A percentile compares a stretch with the other conserved stretches of the same genome.
Evolutionary conservation across 1,140 invertebrate genomes (phyloP).

Genomic region (Bombus haemorrhoidalis): DNA sequence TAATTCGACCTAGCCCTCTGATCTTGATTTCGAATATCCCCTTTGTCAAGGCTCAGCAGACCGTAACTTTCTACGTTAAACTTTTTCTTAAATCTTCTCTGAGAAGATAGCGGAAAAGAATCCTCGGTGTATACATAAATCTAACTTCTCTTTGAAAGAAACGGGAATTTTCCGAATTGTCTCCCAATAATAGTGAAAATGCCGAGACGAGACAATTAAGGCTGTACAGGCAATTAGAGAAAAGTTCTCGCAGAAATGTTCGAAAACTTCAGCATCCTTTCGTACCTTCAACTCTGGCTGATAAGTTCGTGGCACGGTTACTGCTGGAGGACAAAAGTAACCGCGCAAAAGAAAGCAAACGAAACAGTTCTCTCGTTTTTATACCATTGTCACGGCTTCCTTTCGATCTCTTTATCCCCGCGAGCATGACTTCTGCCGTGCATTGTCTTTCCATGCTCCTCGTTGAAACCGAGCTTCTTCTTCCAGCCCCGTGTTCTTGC

Average conservation of each 20-base stretch:
- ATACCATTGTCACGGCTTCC: constrained; percentile 23
- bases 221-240: neutral
- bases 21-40: constrained; percentile 19
- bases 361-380: constrained; percentile 28
- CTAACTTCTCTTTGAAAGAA: neutral
- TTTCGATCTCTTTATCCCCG: constrained; percentile 40
- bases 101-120: too few relatives aligned
- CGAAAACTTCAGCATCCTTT: neutral
- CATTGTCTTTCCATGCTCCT: constrained; percentile 31
- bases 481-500: neutral
- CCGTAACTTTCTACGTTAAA: neutral
- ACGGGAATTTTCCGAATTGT: neutral
- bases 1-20: neutral
- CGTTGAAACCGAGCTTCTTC: neutral
- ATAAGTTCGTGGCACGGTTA: constrained; percentile 11
- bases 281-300: neutral
- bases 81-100: neutral
- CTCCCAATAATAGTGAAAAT: neutral
- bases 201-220: neutral
- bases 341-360: neutral
- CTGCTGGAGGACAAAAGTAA: constrained; percentile 29
- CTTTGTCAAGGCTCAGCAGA: neutral
- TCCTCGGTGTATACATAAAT: neutral
- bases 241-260: neutral
- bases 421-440: constrained; percentile 10